Base-by-base conservation (phyloP, 1,140 invertebrate genomes). In the Agraylea sexmaculata region DNA sequence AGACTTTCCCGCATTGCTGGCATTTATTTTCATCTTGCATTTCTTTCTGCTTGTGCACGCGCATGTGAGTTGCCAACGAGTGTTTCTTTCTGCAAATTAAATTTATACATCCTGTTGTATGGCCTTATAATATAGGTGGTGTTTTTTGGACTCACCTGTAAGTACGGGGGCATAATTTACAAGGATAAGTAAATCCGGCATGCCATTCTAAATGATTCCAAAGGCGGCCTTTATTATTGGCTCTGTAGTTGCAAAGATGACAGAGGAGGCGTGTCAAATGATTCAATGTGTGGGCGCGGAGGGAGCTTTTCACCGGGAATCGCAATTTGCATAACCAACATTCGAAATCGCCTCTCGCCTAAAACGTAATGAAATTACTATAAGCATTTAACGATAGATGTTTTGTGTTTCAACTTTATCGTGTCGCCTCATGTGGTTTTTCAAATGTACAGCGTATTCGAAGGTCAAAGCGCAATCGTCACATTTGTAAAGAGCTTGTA, bases 381-480 rank as follows among this genome's bases (percentile, higher is more conserved):
- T 7, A 4, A 18, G 16, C 10, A 25, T 7, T 25, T 17, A 11
- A 33, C 10, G n/a, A 16, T 33, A 16, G n/a, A n/a, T 3, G 33
- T 23, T 28, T 25, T 17, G 19, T 16, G 11, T 23, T 1, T 35
- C 35, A 34, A 63, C 62, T 56, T 59, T 52, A 37, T 40, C 53
- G 40, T 65, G 62, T 41, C 46, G 54, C 31, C 53, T 48, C 57
- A 64, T 56, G 37, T 65, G 62, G 22, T 51, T 60, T 0, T 62
- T 54, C 17, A 55, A 57, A 13, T 52, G 53, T 1, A 51, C 51
- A 31, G 56, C 56, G 23, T 51, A 57, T 12, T 37, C 49, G 30
- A 64, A 65, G 3, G 56, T 51, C 41, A 60, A 56, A 3, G 61
- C 43, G 21, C 62, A 65, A 21, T 57, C 45, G 0, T 33, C 46